Evolutionary conservation across 2,797 vertebrate species (phyloP), one percentile per base, ranked within the genome.

Genomic region (Halcyon chelicuti): DNA sequence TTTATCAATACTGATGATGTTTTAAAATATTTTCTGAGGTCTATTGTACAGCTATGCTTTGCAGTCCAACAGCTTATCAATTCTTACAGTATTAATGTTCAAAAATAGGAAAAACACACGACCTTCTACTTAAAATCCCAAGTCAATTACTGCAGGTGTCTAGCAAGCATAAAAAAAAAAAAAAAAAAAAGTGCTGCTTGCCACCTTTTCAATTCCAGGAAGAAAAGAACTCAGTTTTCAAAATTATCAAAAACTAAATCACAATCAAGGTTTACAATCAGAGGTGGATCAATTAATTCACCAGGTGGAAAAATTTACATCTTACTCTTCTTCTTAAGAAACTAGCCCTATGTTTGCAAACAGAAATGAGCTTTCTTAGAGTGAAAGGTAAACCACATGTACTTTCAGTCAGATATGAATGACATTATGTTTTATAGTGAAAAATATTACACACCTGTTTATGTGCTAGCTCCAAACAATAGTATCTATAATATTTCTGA

Each of bases 341-440:
- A 63, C 3, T 6, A 66, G 8, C 2, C 3, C 6, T 47, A 3
- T 3, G 1, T 31, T 62, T 67, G 1, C 5, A 81, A 74, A 73
- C 25, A 68, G 29, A 86, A 87, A 33, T 54, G 3, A 31, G 0
- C 1, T 58, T 76, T 72, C 21, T 57, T 13, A 3, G 1, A 19
- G 1, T 62, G 29, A 16, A 90, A 87, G 67, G 2, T 52, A 63
- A 74, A 21, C 9, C 4, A 3, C 9, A 26, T 13, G 5, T n/a
- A 67, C 7, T 76, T 78, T 58, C 51, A 78, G 40, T 7, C 5
- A 90, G 20, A 21, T 46, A 16, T 33, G 44, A 73, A 63, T 12
- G 2, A 4, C 14, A 28, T 14, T 39, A 6, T 9, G 14, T 31
- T 71, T 66, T 61, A 35, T 12, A 71, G 17, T 65, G 12, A 61